These are phyloP conservation scores for Lithobius niger DNA, from an alignment of 1,140 invertebrate genomes.

Conservation along the genomic window DNA sequence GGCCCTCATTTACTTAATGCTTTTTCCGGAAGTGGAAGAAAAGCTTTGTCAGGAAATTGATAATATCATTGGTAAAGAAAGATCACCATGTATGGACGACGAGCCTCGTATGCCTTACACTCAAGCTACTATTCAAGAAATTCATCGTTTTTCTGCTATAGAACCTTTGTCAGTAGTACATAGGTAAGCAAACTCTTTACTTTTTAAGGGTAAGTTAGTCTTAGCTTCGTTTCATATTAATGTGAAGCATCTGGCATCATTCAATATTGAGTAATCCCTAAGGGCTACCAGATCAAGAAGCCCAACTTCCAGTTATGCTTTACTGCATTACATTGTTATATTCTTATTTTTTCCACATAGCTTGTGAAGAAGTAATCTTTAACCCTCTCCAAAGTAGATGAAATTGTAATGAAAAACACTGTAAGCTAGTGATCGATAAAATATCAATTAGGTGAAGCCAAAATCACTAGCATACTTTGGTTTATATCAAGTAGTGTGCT, in stretches of 20 bases:
- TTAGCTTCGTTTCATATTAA: no score
- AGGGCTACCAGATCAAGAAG: not conserved
- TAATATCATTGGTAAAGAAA: constrained; percentile 56
- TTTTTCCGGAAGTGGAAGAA: constrained; percentile 66
- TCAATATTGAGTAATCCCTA: not conserved
- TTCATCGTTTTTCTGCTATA: constrained; percentile 24
- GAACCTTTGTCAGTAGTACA: constrained; percentile 20
- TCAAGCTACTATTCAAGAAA: constrained; percentile 25
- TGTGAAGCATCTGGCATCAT: not conserved
- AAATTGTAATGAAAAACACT: no score
- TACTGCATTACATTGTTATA: no score
- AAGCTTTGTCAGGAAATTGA: constrained; percentile 81
- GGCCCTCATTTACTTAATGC: constrained; percentile 74
- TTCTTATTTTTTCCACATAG: no score
- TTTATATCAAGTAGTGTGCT: no score
- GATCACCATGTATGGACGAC: constrained; percentile 21
- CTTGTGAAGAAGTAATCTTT: no score
- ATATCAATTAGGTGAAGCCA: no score
- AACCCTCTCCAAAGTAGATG: no score
- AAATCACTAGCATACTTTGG: no score
- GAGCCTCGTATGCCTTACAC: constrained; percentile 25
- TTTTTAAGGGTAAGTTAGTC: not conserved
- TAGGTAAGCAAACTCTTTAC: not conserved
- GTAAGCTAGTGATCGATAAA: no score
- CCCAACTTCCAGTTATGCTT: no score